phyloP scores from a whole-genome alignment of 2,797 vertebrate genomes.

The Tinamus major region DNA sequence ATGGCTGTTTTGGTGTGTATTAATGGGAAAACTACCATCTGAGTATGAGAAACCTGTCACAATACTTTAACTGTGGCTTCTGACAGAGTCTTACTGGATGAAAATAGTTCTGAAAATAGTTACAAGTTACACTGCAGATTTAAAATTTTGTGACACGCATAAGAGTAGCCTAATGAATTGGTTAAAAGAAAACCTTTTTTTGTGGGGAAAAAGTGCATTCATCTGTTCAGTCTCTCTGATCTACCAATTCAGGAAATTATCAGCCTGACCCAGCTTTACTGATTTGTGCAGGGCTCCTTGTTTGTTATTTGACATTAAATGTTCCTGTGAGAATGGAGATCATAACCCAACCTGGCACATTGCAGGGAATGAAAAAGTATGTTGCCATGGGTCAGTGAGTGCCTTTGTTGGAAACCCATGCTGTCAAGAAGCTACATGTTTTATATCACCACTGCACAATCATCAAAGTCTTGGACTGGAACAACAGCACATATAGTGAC shows the following conservation, averaged over 20 bases:
- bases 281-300: not conserved
- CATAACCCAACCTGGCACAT: not conserved
- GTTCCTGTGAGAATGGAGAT: not conserved
- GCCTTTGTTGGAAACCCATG: constrained; percentile 15
- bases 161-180: not conserved
- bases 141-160: not conserved
- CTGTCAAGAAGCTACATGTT: not conserved
- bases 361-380: not conserved
- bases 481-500: not conserved
- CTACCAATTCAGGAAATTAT: not conserved
- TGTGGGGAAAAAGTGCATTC: not conserved
- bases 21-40: not conserved
- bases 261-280: not conserved
- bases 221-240: not conserved
- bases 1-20: not conserved
- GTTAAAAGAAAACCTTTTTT: not conserved
- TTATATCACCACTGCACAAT: not conserved
- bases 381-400: not conserved
- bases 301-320: not conserved
- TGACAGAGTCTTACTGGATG: not conserved
- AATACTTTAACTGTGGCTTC: not conserved
- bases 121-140: not conserved
- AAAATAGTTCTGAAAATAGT: not conserved
- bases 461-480: not conserved
- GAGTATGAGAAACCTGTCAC: not conserved